Evolutionary conservation across 2,888 invertebrate species (phyloP).

Genomic region (Nycteola revayana): DNA sequence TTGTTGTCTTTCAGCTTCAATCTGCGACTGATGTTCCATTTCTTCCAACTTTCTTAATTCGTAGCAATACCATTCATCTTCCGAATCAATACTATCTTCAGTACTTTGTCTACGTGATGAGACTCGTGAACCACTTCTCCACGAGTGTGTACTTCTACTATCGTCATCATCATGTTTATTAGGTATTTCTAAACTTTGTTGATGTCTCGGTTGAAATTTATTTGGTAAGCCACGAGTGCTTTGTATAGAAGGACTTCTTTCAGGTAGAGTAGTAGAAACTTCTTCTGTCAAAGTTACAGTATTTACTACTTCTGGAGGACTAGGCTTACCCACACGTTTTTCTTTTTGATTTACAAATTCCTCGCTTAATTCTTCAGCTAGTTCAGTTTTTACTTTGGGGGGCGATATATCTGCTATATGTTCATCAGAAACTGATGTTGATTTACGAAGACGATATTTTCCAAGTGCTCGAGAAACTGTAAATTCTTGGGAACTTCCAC

Average conservation of each 20-base stretch:
- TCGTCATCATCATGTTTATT: constrained; percentile 91
- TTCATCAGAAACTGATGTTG: constrained; percentile 87
- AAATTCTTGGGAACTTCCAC: constrained; percentile 90
- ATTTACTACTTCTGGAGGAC: constrained; percentile 66
- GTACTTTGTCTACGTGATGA: constrained; percentile 95
- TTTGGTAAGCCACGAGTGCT: constrained; percentile 81
- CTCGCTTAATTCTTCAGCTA: constrained; percentile 46
- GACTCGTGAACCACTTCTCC: constrained; percentile 91
- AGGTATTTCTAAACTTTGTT: constrained; percentile 91
- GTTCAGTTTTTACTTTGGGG: constrained; percentile 54
- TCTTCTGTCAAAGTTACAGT: constrained; percentile 73
- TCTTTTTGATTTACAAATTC: constrained; percentile 49
- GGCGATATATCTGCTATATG: constrained; percentile 79
- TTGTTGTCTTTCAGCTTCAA: constrained; percentile 84
- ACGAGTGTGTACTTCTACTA: constrained; percentile 92
- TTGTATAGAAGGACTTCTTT: constrained; percentile 85
- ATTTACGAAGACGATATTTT: constrained; percentile 88
- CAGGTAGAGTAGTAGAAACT: constrained; percentile 64
- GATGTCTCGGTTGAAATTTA: constrained; percentile 85
- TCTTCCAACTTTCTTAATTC: constrained; percentile 93
- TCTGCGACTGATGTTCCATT: constrained; percentile 88
- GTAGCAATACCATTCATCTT: constrained; percentile 96
- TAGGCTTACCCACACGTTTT: constrained; percentile 53
- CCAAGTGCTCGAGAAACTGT: constrained; percentile 91
- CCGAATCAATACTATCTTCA: constrained; percentile 95